A percentile compares a stretch with the other conserved stretches of the same genome.
phyloP scores from a whole-genome alignment of 2,888 invertebrate species.

The Hirtodrosophila confusa region DNA sequence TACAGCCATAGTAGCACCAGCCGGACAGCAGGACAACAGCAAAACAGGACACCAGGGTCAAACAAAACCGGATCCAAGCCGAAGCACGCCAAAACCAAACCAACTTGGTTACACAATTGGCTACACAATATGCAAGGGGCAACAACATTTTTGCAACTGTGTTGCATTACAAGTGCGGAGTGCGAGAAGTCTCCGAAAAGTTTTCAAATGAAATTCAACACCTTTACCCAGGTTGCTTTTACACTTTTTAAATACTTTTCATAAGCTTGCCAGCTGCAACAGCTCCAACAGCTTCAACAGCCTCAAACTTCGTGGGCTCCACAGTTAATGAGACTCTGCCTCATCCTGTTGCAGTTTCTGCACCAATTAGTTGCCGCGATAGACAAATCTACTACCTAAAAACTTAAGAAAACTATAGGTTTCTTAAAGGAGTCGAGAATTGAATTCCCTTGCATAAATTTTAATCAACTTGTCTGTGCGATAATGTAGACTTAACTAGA shows the following conservation, averaged over 20 bases:
- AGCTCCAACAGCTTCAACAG: slow-evolving; percentile 10
- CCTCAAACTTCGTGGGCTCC: slow-evolving; percentile 1
- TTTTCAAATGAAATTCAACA: slow-evolving; percentile 76
- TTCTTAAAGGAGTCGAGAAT: too few relatives aligned
- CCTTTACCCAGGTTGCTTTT: slow-evolving; percentile 53
- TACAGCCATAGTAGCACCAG: slow-evolving; percentile 24
- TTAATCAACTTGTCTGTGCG: too few relatives aligned
- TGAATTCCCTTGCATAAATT: too few relatives aligned
- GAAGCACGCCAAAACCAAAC: slow-evolving; percentile 28
- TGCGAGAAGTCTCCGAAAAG: slow-evolving; percentile 32
- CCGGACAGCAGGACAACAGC: slow-evolving; percentile 13
- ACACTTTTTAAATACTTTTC: slow-evolving; percentile 51
- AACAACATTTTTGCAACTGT: slow-evolving; percentile 26
- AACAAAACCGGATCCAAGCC: slow-evolving; percentile 39
- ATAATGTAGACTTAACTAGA: too few relatives aligned
- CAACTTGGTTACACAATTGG: slow-evolving; percentile 66
- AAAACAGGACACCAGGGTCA: slow-evolving; percentile 9
- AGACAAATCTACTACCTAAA: slow-evolving; percentile 7
- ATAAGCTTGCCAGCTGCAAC: slow-evolving; percentile 34
- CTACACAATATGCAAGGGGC: slow-evolving; percentile 46
- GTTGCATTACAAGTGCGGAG: slow-evolving; percentile 15
- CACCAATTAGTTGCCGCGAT: slow-evolving; percentile 26
- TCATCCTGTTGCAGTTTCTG: slow-evolving; percentile 12
- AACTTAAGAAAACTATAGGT: not conserved
- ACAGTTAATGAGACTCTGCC: slow-evolving; percentile 22